These are phyloP conservation scores for Pantelozetes paolii DNA, from an alignment of 2,888 invertebrate genomes.

Conservation along the genomic window DNA sequence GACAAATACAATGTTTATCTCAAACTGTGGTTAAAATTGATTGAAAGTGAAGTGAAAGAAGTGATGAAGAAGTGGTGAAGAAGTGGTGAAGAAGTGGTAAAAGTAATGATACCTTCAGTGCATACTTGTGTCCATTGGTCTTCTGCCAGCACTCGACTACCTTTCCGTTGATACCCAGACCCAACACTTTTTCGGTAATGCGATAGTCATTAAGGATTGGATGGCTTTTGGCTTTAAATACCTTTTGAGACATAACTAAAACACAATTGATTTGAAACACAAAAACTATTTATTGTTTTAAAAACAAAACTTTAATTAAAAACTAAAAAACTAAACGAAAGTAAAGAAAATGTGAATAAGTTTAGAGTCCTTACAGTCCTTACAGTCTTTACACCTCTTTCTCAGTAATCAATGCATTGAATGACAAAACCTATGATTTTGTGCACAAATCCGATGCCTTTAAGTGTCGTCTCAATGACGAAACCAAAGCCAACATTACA, in stretches of 20 bases:
- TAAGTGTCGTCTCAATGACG: neutral
- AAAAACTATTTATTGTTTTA: too few species aligned
- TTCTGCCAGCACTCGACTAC: slow-evolving; percentile 88
- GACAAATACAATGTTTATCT: too few species aligned
- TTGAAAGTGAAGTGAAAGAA: too few species aligned
- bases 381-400: neutral
- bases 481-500: neutral
- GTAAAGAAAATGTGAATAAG: neutral
- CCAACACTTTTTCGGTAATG: slow-evolving; percentile 85
- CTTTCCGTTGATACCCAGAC: slow-evolving; percentile 97
- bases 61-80: too few species aligned
- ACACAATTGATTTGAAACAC: neutral
- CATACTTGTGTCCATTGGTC: slow-evolving; percentile 71
- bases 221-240: slow-evolving; percentile 62
- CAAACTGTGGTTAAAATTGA: too few species aligned
- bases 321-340: neutral
- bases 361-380: neutral
- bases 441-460: neutral
- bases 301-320: neutral
- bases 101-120: slow-evolving; percentile 70
- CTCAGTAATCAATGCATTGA: neutral
- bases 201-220: slow-evolving; percentile 84
- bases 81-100: too few species aligned
- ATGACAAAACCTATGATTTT: too few species aligned
- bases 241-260: neutral